phyloP scores from a whole-genome alignment of 2,797 vertebrate genomes.

The Eurystomus glaucurus region DNA sequence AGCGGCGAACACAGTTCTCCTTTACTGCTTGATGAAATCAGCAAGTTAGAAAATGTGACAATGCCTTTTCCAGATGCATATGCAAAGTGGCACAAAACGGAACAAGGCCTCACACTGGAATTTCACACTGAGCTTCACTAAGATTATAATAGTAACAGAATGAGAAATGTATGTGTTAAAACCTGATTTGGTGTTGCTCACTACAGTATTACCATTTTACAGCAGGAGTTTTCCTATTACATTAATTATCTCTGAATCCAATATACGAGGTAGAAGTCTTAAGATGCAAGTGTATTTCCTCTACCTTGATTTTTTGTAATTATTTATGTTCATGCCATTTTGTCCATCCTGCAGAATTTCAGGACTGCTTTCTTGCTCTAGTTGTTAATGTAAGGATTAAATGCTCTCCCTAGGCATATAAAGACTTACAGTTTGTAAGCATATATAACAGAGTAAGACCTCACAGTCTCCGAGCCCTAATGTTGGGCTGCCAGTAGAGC shows the following conservation, averaged over 20 bases:
- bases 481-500: not conserved
- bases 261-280: not conserved
- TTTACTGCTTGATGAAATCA: not conserved
- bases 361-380: not conserved
- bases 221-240: not conserved
- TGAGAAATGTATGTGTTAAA: not conserved
- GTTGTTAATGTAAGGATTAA: not conserved
- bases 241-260: constrained; percentile 6
- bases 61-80: not conserved
- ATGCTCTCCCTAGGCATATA: not conserved
- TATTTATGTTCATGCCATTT: not conserved
- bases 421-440: not conserved
- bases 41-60: not conserved
- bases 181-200: not conserved
- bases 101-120: not conserved
- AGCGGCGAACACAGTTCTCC: not conserved
- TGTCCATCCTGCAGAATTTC: not conserved
- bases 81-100: not conserved
- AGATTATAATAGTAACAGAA: not conserved
- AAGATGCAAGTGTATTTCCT: not conserved
- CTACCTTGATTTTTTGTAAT: not conserved
- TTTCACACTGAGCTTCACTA: not conserved
- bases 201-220: not conserved
- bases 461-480: not conserved
- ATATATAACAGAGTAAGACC: not conserved